Conservation (phyloP, 2,888 invertebrate species). For the Apoda limacodes region DNA sequence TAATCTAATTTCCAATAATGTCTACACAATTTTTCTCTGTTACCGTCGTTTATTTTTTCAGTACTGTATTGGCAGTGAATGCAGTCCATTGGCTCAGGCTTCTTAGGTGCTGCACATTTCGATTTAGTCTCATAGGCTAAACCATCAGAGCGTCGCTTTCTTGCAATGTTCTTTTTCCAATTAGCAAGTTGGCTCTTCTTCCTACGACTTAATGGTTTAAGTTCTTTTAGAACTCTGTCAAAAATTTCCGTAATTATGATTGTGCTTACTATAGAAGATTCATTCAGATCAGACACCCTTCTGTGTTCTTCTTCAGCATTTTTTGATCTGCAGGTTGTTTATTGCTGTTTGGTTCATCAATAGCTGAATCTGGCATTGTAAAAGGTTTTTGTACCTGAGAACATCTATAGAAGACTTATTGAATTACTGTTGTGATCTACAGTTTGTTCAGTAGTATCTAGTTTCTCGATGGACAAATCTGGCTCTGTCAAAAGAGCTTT, state of each 20-base stretch:
- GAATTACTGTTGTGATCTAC: no score
- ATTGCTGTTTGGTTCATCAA: no score
- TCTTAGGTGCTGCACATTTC: conserved; percentile 1
- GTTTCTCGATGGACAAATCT: no score
- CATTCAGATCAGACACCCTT: background rate
- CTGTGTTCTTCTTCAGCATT: no score
- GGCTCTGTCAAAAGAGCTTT: no score
- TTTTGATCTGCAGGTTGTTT: no score
- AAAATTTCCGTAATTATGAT: conserved; percentile 1
- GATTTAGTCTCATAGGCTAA: conserved; percentile 3
- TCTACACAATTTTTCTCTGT: conserved; percentile 2
- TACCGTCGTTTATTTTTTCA: background rate
- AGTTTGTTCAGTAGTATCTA: no score
- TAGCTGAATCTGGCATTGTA: no score
- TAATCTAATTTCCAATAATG: conserved; percentile 4
- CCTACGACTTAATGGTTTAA: conserved; percentile 2
- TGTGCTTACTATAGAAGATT: background rate
- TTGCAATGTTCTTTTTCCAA: conserved; percentile 4
- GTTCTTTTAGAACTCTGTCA: background rate
- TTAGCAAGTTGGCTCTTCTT: background rate
- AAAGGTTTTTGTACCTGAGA: no score
- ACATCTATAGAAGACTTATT: no score
- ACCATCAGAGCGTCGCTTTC: conserved; percentile 3
- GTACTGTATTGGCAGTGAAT: conserved; percentile 3
- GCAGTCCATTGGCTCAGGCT: conserved; percentile 2